Evolutionary conservation across 2,113 vertebrate genomes (phyloP).

Genomic region (Nestor notabilis): DNA sequence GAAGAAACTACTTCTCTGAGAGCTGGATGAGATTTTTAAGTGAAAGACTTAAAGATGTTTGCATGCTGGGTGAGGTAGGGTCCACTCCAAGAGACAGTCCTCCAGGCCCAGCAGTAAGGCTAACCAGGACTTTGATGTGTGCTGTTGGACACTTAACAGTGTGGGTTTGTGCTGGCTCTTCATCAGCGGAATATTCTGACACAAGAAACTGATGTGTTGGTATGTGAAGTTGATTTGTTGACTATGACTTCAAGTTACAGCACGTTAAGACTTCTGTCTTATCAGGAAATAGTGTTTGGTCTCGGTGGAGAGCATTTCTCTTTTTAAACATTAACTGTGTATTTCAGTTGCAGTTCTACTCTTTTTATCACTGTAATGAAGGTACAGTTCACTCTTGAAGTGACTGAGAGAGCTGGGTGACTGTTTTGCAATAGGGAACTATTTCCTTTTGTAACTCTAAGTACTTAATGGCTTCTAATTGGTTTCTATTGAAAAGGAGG

Average conservation of each 20-base stretch:
- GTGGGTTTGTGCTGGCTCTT: neutral
- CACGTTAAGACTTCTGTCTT: neutral
- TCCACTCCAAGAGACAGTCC: neutral
- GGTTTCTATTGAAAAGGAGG: neutral
- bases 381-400: neutral
- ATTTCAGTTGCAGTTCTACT: neutral
- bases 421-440: neutral
- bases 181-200: neutral
- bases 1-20: neutral
- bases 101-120: neutral
- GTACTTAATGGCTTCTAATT: slow-evolving; percentile 18
- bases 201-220: neutral
- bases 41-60: neutral
- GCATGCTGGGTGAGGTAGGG: neutral
- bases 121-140: neutral
- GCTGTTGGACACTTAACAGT: neutral
- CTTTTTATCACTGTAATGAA: neutral
- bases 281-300: neutral
- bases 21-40: neutral
- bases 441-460: neutral
- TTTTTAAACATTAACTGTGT: neutral
- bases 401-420: neutral
- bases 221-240: neutral
- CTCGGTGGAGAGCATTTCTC: neutral
- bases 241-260: neutral